These are phyloP conservation scores for Istiophorus platypterus DNA, from an alignment of 2,113 vertebrate genomes.

Conservation along the genomic window DNA sequence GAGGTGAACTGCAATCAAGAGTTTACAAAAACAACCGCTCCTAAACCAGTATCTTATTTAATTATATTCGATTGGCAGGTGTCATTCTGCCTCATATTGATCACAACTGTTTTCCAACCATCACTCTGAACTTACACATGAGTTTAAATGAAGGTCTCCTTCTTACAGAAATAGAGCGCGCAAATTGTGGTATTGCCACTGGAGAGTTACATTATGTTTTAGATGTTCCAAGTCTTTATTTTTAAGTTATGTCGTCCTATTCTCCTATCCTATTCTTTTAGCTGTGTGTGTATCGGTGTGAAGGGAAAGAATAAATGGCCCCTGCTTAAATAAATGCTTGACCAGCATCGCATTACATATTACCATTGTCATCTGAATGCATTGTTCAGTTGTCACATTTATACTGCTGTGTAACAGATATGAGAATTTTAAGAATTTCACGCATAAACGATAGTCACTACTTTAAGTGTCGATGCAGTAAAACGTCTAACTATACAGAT, in stretches of 20 bases:
- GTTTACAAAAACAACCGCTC: background rate
- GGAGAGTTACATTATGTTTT: background rate
- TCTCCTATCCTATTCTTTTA: background rate
- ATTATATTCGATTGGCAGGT: background rate
- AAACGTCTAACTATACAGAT: background rate
- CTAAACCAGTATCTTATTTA: background rate
- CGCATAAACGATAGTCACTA: background rate
- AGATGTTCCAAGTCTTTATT: background rate
- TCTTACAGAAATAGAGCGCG: background rate
- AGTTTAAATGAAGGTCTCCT: background rate
- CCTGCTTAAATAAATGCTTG: slow-evolving; percentile 15
- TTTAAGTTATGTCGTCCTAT: background rate
- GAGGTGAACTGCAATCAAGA: background rate
- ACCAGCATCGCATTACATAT: slow-evolving; percentile 27
- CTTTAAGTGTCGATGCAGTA: background rate
- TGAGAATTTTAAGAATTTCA: slow-evolving; percentile 5
- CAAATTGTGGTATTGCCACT: background rate
- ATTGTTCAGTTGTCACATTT: slow-evolving; percentile 40
- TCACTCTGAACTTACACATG: background rate
- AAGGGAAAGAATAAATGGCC: slow-evolving; percentile 1
- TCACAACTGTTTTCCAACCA: background rate
- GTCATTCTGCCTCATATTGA: background rate
- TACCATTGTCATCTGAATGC: slow-evolving; percentile 37
- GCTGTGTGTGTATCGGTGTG: background rate
- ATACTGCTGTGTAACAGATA: slow-evolving; percentile 23